Conservation (phyloP, 1,140 invertebrate genomes). For the Magallana ariakensis region DNA sequence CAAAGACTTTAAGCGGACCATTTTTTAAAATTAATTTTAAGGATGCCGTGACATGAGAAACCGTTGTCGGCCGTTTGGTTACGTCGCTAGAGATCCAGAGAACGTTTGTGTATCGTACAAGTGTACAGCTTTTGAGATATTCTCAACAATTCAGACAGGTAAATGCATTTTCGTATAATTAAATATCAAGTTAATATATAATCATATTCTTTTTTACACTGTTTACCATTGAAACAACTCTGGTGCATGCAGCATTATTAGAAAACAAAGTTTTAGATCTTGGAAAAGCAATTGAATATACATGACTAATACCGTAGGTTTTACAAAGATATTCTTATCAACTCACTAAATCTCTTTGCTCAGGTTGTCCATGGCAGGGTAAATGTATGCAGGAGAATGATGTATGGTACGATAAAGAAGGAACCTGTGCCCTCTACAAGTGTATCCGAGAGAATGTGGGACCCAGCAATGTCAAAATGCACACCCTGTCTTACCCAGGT, state of each 20-base stretch:
- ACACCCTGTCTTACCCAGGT: constrained; percentile 26
- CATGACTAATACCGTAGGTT: too few species aligned
- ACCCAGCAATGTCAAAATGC: constrained; percentile 46
- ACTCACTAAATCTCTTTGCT: not conserved
- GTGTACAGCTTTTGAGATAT: constrained; percentile 44
- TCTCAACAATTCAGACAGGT: constrained; percentile 41
- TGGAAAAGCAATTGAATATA: too few species aligned
- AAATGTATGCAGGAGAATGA: constrained; percentile 42
- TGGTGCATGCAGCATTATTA: too few species aligned
- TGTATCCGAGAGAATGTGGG: constrained; percentile 46
- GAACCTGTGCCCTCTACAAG: constrained; percentile 36
- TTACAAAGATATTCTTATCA: too few species aligned
- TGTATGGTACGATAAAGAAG: constrained; percentile 17
- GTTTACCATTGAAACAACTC: too few species aligned
- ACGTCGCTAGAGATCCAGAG: constrained; percentile 4
- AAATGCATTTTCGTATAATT: not conserved
- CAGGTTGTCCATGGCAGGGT: constrained; percentile 48
- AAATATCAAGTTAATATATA: too few species aligned
- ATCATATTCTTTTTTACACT: too few species aligned
- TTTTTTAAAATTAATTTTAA: not conserved
- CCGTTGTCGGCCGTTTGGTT: constrained; percentile 44
- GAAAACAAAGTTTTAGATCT: too few species aligned
- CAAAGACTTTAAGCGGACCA: too few species aligned
- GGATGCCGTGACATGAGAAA: constrained; percentile 36
- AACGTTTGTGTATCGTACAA: constrained; percentile 46